A percentile compares a stretch with the other conserved stretches of the same genome.
These are phyloP conservation scores for Drosophila fuyamai DNA, from an alignment of 1,140 invertebrate species.

Conservation along the genomic window DNA sequence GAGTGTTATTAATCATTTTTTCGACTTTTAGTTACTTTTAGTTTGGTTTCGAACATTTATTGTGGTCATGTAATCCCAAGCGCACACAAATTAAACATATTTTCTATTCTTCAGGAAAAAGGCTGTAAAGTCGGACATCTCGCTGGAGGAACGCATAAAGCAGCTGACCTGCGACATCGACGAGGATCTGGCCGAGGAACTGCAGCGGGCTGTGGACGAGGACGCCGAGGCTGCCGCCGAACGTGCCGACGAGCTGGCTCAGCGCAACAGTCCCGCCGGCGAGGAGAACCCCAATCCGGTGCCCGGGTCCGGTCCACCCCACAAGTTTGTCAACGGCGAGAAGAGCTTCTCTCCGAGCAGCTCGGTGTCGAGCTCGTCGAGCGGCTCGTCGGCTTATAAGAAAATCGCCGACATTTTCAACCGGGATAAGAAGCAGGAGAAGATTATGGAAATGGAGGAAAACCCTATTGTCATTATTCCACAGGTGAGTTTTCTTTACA, in stretches of 20 bases:
- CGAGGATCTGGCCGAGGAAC: conserved; percentile 85
- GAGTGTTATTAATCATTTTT: no score
- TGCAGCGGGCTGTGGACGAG: conserved; percentile 56
- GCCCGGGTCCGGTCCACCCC: conserved; percentile 64
- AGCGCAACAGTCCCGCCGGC: conserved; percentile 86
- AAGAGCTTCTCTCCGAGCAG: conserved; percentile 87
- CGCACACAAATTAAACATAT: no score
- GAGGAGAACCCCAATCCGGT: conserved; percentile 85
- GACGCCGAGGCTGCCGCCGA: conserved; percentile 47
- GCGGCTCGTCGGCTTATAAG: conserved; percentile 88
- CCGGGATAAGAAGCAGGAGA: conserved; percentile 85
- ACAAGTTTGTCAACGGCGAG: conserved; percentile 77
- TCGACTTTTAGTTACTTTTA: no score
- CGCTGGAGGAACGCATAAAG: conserved; percentile 91
- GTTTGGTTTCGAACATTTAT: no score
- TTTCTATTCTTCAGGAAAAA: conserved; percentile 84
- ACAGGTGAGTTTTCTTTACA: conserved; percentile 52
- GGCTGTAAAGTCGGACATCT: conserved; percentile 87
- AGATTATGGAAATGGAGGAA: conserved; percentile 84
- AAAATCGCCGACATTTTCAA: conserved; percentile 89
- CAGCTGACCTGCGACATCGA: conserved; percentile 93
- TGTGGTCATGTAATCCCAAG: background rate
- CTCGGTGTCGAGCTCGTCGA: conserved; percentile 85
- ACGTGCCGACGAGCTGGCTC: conserved; percentile 68
- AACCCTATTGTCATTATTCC: conserved; percentile 85